Conservation (phyloP, 2,113 vertebrate genomes). For the Psettodes erumei region DNA sequence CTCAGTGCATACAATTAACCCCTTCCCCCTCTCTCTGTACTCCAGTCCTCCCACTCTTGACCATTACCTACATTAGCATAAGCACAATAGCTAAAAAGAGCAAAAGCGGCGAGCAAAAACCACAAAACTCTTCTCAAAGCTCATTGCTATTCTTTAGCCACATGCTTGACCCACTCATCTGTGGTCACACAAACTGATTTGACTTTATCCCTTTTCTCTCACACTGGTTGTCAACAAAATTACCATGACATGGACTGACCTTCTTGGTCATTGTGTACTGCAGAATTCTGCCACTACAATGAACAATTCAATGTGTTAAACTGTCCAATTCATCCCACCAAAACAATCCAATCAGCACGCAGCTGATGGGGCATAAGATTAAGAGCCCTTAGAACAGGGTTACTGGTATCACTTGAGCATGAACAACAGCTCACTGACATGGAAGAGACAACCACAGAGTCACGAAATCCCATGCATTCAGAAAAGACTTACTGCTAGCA, state of each 20-base stretch:
- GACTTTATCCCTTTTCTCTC: neutral
- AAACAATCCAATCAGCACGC: neutral
- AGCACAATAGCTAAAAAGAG: conserved; percentile 66
- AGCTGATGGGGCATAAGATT: conserved; percentile 21
- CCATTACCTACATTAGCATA: conserved; percentile 68
- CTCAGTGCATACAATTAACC: conserved; percentile 75
- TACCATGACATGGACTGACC: neutral
- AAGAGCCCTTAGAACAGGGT: neutral
- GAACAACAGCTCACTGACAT: neutral
- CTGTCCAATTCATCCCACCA: neutral
- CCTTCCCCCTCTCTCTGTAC: conserved; percentile 28
- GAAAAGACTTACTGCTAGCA: neutral
- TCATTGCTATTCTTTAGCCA: conserved; percentile 32
- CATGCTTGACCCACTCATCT: conserved; percentile 3
- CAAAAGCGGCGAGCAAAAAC: conserved; percentile 37
- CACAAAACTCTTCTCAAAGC: conserved; percentile 27
- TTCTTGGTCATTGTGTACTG: neutral
- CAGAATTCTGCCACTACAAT: neutral
- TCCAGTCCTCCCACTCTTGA: conserved; percentile 29
- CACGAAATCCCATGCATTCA: neutral
- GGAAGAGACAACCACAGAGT: conserved; percentile 12
- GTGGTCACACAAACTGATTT: neutral
- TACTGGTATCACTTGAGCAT: conserved; percentile 6
- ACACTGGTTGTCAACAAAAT: neutral
- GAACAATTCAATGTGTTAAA: conserved; percentile 6